Base-by-base conservation (phyloP, 2,888 invertebrate genomes). In the Petrophora chlorosata region DNA sequence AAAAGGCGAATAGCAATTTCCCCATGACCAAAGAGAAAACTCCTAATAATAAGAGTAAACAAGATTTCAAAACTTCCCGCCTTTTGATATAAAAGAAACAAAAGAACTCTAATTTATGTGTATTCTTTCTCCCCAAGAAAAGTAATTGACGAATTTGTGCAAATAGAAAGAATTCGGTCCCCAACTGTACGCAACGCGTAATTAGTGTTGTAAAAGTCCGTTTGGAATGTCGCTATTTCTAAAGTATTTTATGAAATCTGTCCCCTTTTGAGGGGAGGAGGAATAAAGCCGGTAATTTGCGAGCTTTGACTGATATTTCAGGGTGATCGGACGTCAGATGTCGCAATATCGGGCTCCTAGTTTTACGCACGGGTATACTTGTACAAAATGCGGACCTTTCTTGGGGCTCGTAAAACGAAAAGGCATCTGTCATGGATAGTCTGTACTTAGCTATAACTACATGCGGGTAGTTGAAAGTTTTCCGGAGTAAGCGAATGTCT, bases 321-420 rank as follows among this genome's bases (percentile, higher is more conserved):
- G 76, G 79, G 79, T 76, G 78, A 82, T 76, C 78, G 73, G 67
- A 65, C 73, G 73, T 72, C 87, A 87, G 88, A 84, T 86, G 88
- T 80, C 67, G 76, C 73, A 82, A 81, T 85, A 86, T 82, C 82
- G 70, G 70, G 71, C 65, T 71, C 76, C 77, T 81, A 82, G 81
- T 81, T 86, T 87, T 86, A 87, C 82, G 80, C 69, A 71, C 63
- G 63, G 67, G 61, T 66, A n/a, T n/a, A 69, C 70, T 72, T 70
- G 71, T 67, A 70, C 65, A 71, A 72, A 75, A 77, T 69, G 70
- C 66, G 69, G 68, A 65, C 74, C 70, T 70, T 70, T 70, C 65
- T 64, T 57, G 51, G 61, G 64, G 68, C 68, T 81, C 85, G 81
- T 85, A 85, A 85, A 85, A 79, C 75, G 73, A 73, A 49, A 74